A percentile compares a stretch with the other conserved stretches of the same genome.
phyloP scores from a whole-genome alignment of 2,797 vertebrate genomes.

The Sebastes reedi region DNA sequence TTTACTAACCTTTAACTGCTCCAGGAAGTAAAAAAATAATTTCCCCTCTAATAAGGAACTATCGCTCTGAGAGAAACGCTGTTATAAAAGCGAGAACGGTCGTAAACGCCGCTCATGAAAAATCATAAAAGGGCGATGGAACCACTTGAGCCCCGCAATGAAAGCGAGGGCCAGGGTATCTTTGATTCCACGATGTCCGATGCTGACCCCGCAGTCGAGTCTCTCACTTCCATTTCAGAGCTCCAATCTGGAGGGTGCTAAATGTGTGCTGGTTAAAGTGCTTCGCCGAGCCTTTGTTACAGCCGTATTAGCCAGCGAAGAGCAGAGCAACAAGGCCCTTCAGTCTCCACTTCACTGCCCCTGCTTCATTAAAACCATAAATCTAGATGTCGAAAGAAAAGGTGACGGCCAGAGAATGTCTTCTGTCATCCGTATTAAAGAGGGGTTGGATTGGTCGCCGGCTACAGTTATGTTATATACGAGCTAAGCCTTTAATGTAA shows the following conservation, averaged over 20 bases:
- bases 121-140: constrained; percentile 66
- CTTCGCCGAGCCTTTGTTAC: constrained; percentile 70
- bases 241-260: constrained; percentile 66
- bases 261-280: constrained; percentile 65
- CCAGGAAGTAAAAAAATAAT: constrained; percentile 69
- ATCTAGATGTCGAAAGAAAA: constrained; percentile 66
- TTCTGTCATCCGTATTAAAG: constrained; percentile 55
- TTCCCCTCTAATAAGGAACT: constrained; percentile 65
- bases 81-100: constrained; percentile 62
- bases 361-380: constrained; percentile 81
- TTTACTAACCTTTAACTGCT: constrained; percentile 72
- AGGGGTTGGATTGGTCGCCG: constrained; percentile 14
- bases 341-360: constrained; percentile 61
- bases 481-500: background rate
- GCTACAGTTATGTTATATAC: constrained; percentile 12
- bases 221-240: constrained; percentile 62
- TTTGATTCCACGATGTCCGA: constrained; percentile 34
- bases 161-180: constrained; percentile 28
- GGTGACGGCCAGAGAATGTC: constrained; percentile 55
- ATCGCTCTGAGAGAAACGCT: constrained; percentile 59
- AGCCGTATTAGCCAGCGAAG: constrained; percentile 60
- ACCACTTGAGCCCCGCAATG: constrained; percentile 50
- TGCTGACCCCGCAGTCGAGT: constrained; percentile 45
- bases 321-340: constrained; percentile 56
- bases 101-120: constrained; percentile 73